Percentiles rank a stretch among this genome's conserved stretches.
phyloP scores from a whole-genome alignment of 2,888 invertebrate species.

The Podabrus alpinus region DNA sequence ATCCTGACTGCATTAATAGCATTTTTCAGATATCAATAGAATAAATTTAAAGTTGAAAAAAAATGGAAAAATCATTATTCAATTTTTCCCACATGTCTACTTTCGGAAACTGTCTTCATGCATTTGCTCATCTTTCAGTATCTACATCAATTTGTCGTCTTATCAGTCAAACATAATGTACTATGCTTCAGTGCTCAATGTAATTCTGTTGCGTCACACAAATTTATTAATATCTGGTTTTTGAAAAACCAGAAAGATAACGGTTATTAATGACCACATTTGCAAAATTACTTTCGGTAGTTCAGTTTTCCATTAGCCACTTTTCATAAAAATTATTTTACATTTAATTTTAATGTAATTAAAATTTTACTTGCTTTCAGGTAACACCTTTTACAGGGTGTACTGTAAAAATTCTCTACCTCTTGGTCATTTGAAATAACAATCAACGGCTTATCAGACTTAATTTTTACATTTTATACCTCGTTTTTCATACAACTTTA shows the following conservation, averaged over 20 bases:
- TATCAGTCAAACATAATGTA: background rate
- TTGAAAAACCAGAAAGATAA: background rate
- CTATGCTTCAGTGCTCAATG: background rate
- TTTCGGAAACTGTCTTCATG: background rate
- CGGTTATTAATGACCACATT: background rate
- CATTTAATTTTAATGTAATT: background rate
- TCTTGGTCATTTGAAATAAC: too few relatives aligned
- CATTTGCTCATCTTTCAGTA: background rate
- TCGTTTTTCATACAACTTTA: too few relatives aligned
- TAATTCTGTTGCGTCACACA: background rate
- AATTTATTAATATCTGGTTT: background rate
- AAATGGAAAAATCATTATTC: background rate
- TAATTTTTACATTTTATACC: too few relatives aligned
- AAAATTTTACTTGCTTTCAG: background rate
- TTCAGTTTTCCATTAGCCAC: background rate
- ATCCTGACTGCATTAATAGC: background rate
- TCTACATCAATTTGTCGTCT: background rate
- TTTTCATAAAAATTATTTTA: background rate
- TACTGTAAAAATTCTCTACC: background rate
- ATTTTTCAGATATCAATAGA: background rate
- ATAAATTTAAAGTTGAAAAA: background rate
- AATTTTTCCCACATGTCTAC: background rate
- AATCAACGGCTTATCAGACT: too few relatives aligned
- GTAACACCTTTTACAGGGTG: background rate
- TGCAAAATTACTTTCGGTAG: background rate